Evolutionary conservation across 2,797 vertebrate genomes (phyloP).

Genomic region (Todus mexicanus): DNA sequence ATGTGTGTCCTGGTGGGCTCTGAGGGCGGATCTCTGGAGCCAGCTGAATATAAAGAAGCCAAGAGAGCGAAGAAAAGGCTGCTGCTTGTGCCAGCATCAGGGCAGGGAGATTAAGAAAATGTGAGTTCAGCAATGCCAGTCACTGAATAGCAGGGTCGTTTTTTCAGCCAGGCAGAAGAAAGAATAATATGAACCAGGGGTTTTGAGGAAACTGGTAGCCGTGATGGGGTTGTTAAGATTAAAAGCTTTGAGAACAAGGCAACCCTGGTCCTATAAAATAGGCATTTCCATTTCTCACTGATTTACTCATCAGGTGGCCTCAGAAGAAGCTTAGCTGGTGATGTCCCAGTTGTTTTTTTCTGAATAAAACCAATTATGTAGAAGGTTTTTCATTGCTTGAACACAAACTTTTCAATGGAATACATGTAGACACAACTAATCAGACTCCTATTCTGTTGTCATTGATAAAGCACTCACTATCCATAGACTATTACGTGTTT

Average conservation of each 20-base stretch:
- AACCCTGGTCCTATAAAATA: background rate
- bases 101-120: background rate
- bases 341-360: background rate
- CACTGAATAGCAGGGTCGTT: background rate
- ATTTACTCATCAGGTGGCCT: background rate
- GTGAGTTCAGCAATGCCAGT: background rate
- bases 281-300: background rate
- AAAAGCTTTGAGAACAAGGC: background rate
- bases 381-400: background rate
- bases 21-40: slow-evolving; percentile 53
- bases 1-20: slow-evolving; percentile 4
- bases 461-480: background rate
- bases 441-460: background rate
- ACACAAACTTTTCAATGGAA: background rate
- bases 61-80: background rate
- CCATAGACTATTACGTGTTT: background rate
- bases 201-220: background rate
- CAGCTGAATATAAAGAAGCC: slow-evolving; percentile 37
- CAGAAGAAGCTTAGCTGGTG: background rate
- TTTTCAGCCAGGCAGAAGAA: background rate
- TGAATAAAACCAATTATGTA: background rate
- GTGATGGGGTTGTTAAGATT: background rate
- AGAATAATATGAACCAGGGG: background rate
- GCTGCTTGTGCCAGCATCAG: background rate
- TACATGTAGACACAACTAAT: background rate